Evolutionary conservation across 2,113 vertebrate genomes (phyloP).

Genomic region (Spea bombifrons): DNA sequence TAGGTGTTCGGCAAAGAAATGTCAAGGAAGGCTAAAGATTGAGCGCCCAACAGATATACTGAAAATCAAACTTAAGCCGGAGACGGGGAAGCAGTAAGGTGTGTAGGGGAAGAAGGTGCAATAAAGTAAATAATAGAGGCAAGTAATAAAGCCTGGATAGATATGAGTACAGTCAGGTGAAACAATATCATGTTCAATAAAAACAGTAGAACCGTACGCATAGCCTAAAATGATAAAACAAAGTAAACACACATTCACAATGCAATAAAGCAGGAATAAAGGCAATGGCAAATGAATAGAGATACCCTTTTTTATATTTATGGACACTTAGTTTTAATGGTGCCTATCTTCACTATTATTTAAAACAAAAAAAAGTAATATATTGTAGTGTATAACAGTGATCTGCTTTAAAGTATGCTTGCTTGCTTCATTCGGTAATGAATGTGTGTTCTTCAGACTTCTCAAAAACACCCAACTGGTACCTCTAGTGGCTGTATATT

Average conservation of each 20-base stretch:
- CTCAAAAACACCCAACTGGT: no score
- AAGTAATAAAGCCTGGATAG: slow-evolving; percentile 11
- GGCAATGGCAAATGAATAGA: neutral
- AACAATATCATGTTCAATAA: slow-evolving; percentile 14
- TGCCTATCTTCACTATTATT: no score
- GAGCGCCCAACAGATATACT: no score
- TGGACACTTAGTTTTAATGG: no score
- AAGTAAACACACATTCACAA: neutral
- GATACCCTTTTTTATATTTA: no score
- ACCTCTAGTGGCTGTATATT: no score
- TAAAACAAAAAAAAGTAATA: no score
- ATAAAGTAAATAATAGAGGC: neutral
- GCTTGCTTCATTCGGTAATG: no score
- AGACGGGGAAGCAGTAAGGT: neutral
- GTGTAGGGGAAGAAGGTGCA: slow-evolving; percentile 1
- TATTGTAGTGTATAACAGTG: no score
- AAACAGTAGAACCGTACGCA: neutral
- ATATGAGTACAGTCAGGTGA: slow-evolving; percentile 8
- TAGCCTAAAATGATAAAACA: neutral
- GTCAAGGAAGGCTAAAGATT: neutral
- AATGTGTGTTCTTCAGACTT: no score
- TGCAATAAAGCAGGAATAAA: slow-evolving; percentile 11
- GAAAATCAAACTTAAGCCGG: no score
- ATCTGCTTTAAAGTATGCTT: no score
- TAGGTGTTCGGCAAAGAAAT: neutral